Conservation (phyloP, 2,797 vertebrate genomes). For the Diceros bicornis region DNA sequence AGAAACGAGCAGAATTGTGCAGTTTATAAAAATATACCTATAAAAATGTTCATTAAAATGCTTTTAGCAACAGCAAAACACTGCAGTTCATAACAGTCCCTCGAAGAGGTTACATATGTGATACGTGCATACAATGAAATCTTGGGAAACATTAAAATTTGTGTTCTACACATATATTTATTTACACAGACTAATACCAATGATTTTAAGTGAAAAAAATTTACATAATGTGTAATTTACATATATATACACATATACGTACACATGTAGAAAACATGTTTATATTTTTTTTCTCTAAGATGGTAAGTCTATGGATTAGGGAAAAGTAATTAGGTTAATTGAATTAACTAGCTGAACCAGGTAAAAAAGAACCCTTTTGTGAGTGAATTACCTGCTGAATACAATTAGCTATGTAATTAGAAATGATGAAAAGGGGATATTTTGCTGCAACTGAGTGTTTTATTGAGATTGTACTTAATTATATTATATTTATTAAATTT, state of each 20-base stretch:
- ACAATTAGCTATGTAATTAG: slow-evolving; percentile 33
- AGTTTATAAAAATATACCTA: not conserved
- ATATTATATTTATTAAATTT: slow-evolving; percentile 17
- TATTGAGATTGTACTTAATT: slow-evolving; percentile 56
- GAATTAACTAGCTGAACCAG: not conserved
- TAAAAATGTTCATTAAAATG: slow-evolving; percentile 33
- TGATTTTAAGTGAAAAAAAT: not conserved
- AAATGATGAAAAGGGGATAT: not conserved
- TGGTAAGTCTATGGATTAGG: not conserved
- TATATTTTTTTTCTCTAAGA: slow-evolving; percentile 12
- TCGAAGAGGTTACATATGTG: not conserved
- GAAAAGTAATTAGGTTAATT: slow-evolving; percentile 38
- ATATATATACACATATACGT: not conserved
- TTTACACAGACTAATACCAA: not conserved
- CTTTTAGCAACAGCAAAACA: not conserved
- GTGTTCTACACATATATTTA: not conserved
- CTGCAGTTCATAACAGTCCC: not conserved
- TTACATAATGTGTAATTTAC: not conserved
- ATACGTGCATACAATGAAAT: not conserved
- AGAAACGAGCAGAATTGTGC: not conserved
- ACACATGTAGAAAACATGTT: not conserved
- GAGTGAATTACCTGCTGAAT: slow-evolving; percentile 50
- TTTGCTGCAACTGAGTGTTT: slow-evolving; percentile 12
- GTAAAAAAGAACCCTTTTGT: not conserved
- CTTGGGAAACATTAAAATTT: not conserved